These are phyloP conservation scores for Drosophila ercepeae DNA, from an alignment of 1,140 invertebrate species.

Conservation along the genomic window DNA sequence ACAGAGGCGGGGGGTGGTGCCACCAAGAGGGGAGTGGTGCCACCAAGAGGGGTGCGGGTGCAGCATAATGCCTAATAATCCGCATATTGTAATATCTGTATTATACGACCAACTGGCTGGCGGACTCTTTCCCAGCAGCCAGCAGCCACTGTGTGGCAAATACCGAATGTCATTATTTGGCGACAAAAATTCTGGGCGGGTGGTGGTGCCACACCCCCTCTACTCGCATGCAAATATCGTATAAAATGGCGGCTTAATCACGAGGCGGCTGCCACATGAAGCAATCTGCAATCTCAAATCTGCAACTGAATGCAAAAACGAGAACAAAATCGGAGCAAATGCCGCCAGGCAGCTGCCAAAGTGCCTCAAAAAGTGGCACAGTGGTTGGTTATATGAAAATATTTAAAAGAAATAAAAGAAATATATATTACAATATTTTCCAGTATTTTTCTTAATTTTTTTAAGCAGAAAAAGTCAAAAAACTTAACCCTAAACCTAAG, in stretches of 20 bases:
- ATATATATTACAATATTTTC: not conserved
- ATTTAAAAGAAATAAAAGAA: not conserved
- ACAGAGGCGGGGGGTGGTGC: not conserved
- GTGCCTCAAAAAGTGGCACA: conserved; percentile 57
- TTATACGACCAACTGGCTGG: conserved; percentile 61
- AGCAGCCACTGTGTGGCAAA: conserved; percentile 27
- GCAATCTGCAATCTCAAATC: conserved; percentile 44
- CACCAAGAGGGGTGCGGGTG: conserved; percentile 22
- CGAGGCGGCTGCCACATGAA: conserved; percentile 46
- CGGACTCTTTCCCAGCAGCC: too few relatives aligned
- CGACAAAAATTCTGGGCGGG: too few relatives aligned
- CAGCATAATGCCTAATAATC: conserved; percentile 81
- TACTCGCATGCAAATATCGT: conserved; percentile 59
- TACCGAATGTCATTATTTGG: conserved; percentile 71
- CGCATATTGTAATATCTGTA: conserved; percentile 81
- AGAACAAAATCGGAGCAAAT: conserved; percentile 19
- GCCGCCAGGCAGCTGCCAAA: conserved; percentile 61
- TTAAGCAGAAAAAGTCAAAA: too few relatives aligned
- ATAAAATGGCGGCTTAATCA: conserved; percentile 80
- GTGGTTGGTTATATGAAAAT: not conserved
- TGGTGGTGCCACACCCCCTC: too few relatives aligned
- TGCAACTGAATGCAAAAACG: conserved; percentile 42
- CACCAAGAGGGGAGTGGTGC: not conserved
- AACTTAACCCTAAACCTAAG: not conserved
- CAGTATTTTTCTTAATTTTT: not conserved